Conservation (phyloP, 92 coral and sea anemone genomes). For the Metridium senile region DNA sequence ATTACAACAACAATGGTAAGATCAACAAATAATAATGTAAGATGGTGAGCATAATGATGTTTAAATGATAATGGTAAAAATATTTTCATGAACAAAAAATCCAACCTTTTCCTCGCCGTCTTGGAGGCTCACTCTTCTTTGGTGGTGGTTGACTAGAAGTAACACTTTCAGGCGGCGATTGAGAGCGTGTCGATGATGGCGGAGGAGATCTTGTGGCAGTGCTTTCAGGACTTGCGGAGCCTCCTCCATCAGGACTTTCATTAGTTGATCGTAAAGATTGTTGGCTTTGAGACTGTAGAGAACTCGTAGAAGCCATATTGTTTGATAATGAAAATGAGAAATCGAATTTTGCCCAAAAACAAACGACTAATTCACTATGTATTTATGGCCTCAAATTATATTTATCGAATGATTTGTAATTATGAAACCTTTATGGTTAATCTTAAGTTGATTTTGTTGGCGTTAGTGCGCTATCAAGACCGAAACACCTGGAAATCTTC, state of each 20-base stretch:
- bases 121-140: slow-evolving; percentile 60
- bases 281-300: slow-evolving; percentile 26
- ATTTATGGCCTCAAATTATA: not conserved
- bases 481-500: not conserved
- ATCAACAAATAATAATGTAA: no score
- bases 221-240: slow-evolving; percentile 53
- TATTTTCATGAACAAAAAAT: not conserved
- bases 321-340: not conserved
- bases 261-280: slow-evolving; percentile 20
- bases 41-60: no score
- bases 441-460: not conserved
- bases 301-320: slow-evolving; percentile 29
- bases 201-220: slow-evolving; percentile 40
- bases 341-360: not conserved
- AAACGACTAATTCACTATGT: not conserved
- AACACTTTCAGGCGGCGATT: slow-evolving; percentile 43
- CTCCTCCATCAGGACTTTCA: slow-evolving; percentile 30
- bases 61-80: no score
- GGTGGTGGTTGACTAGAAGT: slow-evolving; percentile 45
- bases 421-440: not conserved
- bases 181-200: slow-evolving; percentile 14
- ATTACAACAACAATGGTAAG: no score
- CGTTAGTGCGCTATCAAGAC: not conserved
- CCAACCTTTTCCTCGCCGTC: slow-evolving; percentile 78
- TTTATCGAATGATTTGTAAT: not conserved